Evolutionary conservation across 2,797 vertebrate species (phyloP), one percentile per base, ranked within the genome.

Genomic region (Clarias laeviceps): DNA sequence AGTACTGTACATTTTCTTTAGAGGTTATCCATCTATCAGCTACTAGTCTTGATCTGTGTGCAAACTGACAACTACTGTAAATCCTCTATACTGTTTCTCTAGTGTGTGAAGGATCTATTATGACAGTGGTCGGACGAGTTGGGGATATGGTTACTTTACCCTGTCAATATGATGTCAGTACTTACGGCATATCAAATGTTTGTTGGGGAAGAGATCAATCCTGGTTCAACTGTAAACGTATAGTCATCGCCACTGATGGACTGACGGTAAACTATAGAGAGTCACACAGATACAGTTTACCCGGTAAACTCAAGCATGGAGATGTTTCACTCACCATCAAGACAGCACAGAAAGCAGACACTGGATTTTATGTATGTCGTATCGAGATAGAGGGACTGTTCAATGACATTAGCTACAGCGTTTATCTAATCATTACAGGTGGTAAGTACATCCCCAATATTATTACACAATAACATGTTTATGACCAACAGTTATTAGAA

Each of bases 351-450:
- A 82, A 80, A 0, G 73, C 73, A 0, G 97, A 98, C 86, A 86
- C 91, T 7, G 97, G 97, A 37, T 91, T 18, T 9, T 97, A 97
- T 27, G 95, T 96, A 92, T 97, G 97, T 89, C 94, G 96, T 1
- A 91, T 97, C 40, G 88, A 96, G 88, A 82, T 94, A 56, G 29
- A 89, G 0, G 97, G 97, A 0, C 82, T 0, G 8, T 93, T 96
- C 91, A 97, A 97, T 0, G 97, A 97, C 68, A 61, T 90, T 3
- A 88, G 57, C 0, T 57, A 2, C 24, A 87, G 82, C 27, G 5
- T 92, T 18, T 8, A 92, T 61, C 91, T 97, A 82, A 90, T 94
- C 85, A 76, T 97, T 90, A 84, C 32, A 68, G 84, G 57, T 86
- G 91, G 96, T 97, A 86, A 34, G 91, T 79, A 62, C 57, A 32